Conservation (phyloP, 2,113 vertebrate species). For the Gymnarchus niloticus region DNA sequence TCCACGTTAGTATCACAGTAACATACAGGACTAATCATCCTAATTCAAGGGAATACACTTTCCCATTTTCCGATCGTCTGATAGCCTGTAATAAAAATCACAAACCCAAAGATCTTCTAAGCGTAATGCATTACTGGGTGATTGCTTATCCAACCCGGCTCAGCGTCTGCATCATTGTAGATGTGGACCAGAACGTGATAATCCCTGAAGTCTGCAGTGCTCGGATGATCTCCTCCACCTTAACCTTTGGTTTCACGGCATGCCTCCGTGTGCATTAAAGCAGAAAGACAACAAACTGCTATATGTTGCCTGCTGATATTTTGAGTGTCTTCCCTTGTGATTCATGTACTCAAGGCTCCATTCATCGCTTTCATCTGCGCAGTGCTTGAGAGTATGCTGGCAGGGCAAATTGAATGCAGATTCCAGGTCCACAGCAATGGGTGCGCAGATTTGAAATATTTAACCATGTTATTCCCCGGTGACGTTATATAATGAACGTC, state of each 20-base stretch:
- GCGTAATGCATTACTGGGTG: too few relatives aligned
- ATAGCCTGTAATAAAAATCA: too few relatives aligned
- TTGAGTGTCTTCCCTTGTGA: background rate
- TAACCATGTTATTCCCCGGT: background rate
- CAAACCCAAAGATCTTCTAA: too few relatives aligned
- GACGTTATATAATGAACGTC: slow-evolving; percentile 2
- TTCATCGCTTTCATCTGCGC: slow-evolving; percentile 3
- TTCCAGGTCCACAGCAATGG: background rate
- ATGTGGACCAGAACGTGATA: background rate
- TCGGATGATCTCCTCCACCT: background rate
- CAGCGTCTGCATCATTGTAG: background rate
- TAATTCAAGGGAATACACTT: too few relatives aligned
- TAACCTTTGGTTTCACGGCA: background rate
- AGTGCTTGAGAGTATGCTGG: background rate
- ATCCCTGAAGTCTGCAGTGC: background rate
- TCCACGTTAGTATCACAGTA: too few relatives aligned
- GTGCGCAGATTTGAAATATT: slow-evolving; percentile 12
- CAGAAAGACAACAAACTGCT: background rate
- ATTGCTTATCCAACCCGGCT: too few relatives aligned
- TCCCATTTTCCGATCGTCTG: too few relatives aligned
- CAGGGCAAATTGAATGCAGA: slow-evolving; percentile 14
- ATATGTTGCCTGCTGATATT: background rate
- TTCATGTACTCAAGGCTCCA: background rate
- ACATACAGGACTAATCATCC: too few relatives aligned
- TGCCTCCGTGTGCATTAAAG: background rate